Conservation (phyloP, 1,140 invertebrate species). For the Portunus trituberculatus region DNA sequence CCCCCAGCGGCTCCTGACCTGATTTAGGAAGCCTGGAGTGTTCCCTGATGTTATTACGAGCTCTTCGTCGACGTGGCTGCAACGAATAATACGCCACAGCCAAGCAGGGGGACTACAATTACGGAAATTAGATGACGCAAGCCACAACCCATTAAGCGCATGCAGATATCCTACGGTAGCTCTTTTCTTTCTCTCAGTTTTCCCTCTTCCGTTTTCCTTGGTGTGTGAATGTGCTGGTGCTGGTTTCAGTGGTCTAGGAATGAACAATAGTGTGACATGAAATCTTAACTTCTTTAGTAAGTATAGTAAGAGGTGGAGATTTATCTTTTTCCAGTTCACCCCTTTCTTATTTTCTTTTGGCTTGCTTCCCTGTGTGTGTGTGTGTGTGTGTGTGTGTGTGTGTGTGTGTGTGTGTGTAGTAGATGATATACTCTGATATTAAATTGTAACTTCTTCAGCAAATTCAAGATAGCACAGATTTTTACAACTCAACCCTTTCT, state of each 20-base stretch:
- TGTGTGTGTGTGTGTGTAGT: conserved; percentile 3
- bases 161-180: too few relatives aligned
- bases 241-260: too few relatives aligned
- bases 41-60: conserved; percentile 3
- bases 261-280: too few relatives aligned
- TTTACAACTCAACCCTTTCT: neutral
- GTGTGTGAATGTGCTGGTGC: too few relatives aligned
- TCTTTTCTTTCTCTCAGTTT: too few relatives aligned
- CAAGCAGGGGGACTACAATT: neutral
- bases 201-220: too few relatives aligned
- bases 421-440: too few relatives aligned
- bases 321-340: too few relatives aligned
- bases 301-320: too few relatives aligned
- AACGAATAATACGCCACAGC: neutral
- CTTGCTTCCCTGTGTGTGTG: neutral
- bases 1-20: neutral
- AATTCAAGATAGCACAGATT: neutral
- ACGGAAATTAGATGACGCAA: neutral
- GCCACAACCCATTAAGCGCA: neutral
- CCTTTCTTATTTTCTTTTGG: too few relatives aligned
- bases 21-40: neutral
- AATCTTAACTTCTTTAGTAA: too few relatives aligned
- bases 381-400: conserved; percentile 46
- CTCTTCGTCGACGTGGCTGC: neutral
- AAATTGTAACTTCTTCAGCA: too few relatives aligned